phyloP scores from a whole-genome alignment of 1,140 invertebrate genomes.

The Eurosta solidaginis region DNA sequence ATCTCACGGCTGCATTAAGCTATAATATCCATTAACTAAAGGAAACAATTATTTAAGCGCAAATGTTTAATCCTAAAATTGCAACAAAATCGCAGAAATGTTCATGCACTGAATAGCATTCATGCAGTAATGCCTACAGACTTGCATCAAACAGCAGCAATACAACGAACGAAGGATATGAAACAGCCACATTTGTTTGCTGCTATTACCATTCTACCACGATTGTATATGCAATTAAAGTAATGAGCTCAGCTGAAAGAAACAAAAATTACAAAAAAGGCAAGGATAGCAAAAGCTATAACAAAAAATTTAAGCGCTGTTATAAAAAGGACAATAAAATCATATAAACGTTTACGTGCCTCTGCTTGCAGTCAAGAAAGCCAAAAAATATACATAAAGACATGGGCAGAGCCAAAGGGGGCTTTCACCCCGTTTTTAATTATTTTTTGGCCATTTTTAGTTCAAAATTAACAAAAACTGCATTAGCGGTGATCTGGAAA shows the following conservation, averaged over 20 bases:
- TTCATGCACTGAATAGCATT: background rate
- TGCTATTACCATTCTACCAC: too few species aligned
- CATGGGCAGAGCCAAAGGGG: too few species aligned
- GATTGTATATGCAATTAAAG: background rate
- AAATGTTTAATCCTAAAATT: conserved; percentile 5
- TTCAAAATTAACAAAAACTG: background rate
- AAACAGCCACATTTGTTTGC: background rate
- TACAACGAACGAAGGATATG: background rate
- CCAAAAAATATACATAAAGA: too few species aligned
- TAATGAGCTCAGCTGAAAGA: background rate
- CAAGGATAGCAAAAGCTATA: background rate
- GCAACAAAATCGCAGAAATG: too few species aligned
- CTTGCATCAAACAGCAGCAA: background rate
- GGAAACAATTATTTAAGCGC: background rate
- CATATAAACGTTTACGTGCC: background rate
- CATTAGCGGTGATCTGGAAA: too few species aligned
- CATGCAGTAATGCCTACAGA: background rate
- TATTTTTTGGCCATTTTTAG: too few species aligned
- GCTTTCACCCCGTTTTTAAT: too few species aligned
- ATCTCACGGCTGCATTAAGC: too few species aligned
- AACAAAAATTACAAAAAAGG: background rate
- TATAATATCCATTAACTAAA: background rate
- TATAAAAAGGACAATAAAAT: background rate
- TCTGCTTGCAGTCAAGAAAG: background rate
- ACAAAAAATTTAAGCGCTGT: background rate